Base-by-base conservation (phyloP, 1,140 invertebrate species). In the Dendrolimus kikuchii region DNA sequence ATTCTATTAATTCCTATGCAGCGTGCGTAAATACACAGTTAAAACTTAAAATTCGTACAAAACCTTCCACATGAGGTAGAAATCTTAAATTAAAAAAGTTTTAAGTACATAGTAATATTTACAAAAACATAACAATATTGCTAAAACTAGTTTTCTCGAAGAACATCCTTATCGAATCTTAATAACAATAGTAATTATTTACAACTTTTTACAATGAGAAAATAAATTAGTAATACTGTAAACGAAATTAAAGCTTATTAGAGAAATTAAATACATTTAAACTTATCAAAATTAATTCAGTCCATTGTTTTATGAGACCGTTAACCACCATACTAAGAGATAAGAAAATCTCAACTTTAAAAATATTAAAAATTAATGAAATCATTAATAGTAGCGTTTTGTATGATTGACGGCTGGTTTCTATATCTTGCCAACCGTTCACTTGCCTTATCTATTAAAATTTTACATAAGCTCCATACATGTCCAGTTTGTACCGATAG, bases 201-300 rank as follows among this genome's bases (percentile, higher is more conserved):
- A 83, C 82, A 86, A 53, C 49, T 82, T 78, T 83, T 53, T 79
- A 78, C 76, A 82, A 59, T 60, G 64, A 66, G 69, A 71, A 70
- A 78, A 76, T 85, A 82, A 82, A 68, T 82, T 81, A 85, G 65
- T 83, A 86, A 86, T 86, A 86, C 80, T 86, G 82, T 80, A 83
- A 82, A 83, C 77, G 81, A 74, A 62, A 69, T 85, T 86, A 86
- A 86, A 82, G 80, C 82, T 82, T 77, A 77, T 68, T 66, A 66
- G 72, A 66, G 76, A 68, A 71, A 70, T 61, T 64, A 50, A 54
- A 58, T 58, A 41, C 46, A 54, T 55, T 60, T 45, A 50, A 62
- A 51, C 47, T 39, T 58, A 62, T 36, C 38, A 64, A 65, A 57
- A 64, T 50, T 62, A 66, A 69, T 62, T 66, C 66, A 69, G 69